Evolutionary conservation across 2,888 invertebrate species (phyloP).

Genomic region (Rhodophaea formosa): DNA sequence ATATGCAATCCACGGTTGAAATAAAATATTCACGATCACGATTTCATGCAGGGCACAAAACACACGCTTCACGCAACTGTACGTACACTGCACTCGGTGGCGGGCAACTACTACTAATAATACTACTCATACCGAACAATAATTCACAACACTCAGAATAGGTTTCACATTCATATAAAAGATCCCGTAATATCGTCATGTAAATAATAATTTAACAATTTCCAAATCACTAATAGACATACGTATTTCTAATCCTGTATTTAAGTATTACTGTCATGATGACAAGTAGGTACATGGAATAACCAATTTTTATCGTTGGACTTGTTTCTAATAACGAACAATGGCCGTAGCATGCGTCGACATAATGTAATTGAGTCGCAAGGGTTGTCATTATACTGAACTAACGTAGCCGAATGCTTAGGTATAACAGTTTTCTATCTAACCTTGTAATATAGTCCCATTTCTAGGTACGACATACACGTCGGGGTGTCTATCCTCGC

Average conservation of each 20-base stretch:
- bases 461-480: too few species aligned
- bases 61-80: constrained; percentile 35
- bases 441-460: too few species aligned
- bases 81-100: constrained; percentile 28
- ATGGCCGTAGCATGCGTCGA: too few species aligned
- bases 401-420: too few species aligned
- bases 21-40: constrained; percentile 33
- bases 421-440: too few species aligned
- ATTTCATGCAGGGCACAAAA: constrained; percentile 26
- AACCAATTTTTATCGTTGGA: too few species aligned
- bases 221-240: not conserved
- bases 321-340: too few species aligned
- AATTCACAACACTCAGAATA: not conserved
- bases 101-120: constrained; percentile 21
- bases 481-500: too few species aligned
- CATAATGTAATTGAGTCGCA: too few species aligned
- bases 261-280: too few species aligned
- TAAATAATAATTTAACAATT: not conserved
- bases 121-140: not conserved
- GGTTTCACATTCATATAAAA: not conserved
- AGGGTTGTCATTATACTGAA: too few species aligned
- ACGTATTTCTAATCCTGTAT: not conserved
- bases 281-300: too few species aligned
- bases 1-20: constrained; percentile 52
- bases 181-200: not conserved